Evolutionary conservation across 1,140 invertebrate species (phyloP).

Genomic region (Solen grandis): DNA sequence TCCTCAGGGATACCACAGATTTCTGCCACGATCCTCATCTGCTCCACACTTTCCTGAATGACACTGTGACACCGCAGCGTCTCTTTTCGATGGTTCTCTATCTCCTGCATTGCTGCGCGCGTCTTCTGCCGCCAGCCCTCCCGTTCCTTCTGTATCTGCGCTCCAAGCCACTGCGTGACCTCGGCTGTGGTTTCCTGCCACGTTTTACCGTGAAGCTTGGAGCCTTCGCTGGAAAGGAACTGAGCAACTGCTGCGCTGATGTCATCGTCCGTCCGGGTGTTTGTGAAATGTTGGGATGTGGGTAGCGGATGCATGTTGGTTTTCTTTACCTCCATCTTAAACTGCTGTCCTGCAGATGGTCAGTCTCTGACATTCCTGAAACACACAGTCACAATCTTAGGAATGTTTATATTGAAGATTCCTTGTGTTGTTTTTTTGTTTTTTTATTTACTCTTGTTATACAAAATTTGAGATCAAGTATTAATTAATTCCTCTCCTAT

Average conservation of each 20-base stretch:
- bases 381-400: no score
- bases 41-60: slow-evolving; percentile 54
- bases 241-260: slow-evolving; percentile 35
- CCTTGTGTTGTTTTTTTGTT: no score
- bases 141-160: slow-evolving; percentile 63
- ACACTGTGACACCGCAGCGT: slow-evolving; percentile 36
- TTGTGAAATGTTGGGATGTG: slow-evolving; percentile 30
- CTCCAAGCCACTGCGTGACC: slow-evolving; percentile 58
- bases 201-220: slow-evolving; percentile 36
- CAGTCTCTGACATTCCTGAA: no score
- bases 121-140: slow-evolving; percentile 62
- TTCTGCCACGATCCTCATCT: slow-evolving; percentile 56
- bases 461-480: no score
- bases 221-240: slow-evolving; percentile 45
- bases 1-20: slow-evolving; percentile 46
- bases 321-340: slow-evolving; percentile 41
- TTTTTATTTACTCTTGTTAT: no score
- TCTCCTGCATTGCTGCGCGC: slow-evolving; percentile 63
- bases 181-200: slow-evolving; percentile 53
- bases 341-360: background rate
- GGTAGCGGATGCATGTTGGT: slow-evolving; percentile 44
- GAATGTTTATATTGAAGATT: no score
- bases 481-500: no score
- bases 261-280: slow-evolving; percentile 42
- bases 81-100: slow-evolving; percentile 60